These are phyloP conservation scores for Syngnathoides biaculeatus DNA, from an alignment of 2,113 vertebrate genomes.

Conservation along the genomic window DNA sequence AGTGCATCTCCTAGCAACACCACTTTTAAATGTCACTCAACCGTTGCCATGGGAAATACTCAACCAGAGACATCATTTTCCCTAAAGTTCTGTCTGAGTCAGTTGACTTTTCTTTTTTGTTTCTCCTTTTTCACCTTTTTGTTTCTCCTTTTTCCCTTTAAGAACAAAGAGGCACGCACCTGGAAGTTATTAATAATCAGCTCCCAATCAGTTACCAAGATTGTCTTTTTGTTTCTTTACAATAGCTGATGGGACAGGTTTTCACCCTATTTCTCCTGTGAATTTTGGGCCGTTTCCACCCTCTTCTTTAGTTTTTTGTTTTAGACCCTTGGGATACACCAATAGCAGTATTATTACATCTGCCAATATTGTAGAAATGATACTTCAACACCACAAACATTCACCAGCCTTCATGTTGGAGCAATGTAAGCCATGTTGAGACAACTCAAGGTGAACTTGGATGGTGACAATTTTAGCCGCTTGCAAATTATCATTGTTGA, in stretches of 20 bases:
- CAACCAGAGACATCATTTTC: not conserved
- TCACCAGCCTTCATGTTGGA: too few relatives aligned
- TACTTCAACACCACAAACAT: too few relatives aligned
- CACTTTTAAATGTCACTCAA: constrained; percentile 7
- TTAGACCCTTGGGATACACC: too few relatives aligned
- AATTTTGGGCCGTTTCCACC: not conserved
- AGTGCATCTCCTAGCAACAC: constrained; percentile 7
- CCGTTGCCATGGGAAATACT: constrained; percentile 11
- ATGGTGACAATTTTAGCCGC: too few relatives aligned
- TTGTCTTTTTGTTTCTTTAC: not conserved
- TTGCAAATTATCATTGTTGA: too few relatives aligned
- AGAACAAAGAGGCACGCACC: not conserved
- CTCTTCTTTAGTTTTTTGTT: too few relatives aligned
- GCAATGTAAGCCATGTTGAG: too few relatives aligned
- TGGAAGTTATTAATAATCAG: not conserved
- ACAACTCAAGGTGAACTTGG: too few relatives aligned
- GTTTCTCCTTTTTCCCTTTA: not conserved
- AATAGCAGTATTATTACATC: not conserved
- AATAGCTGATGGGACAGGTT: not conserved
- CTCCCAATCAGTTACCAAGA: not conserved
- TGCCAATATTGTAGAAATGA: too few relatives aligned
- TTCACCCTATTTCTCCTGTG: not conserved
- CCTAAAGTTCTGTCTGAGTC: not conserved
- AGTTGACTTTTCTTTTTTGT: not conserved
- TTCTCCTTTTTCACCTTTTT: not conserved